Percentiles rank a stretch among this genome's conserved stretches.
These are phyloP conservation scores for Melangyna quadrimaculata DNA, from an alignment of 2,888 invertebrate genomes.

Conservation along the genomic window DNA sequence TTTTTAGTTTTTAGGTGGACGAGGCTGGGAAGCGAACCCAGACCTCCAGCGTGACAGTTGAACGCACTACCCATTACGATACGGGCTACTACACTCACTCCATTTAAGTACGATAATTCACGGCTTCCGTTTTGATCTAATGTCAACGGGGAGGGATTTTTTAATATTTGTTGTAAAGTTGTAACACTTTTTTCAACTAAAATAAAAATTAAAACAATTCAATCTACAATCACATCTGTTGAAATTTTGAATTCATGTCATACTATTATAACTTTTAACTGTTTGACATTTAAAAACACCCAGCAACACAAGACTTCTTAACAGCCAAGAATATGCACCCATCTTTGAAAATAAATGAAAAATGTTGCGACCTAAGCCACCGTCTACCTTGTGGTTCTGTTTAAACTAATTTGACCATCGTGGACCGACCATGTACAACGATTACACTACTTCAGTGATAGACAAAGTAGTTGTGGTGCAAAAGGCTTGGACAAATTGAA, in stretches of 20 bases:
- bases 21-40: no score
- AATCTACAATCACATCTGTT: not conserved
- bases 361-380: not conserved
- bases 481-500: not conserved
- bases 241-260: not conserved
- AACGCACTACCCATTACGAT: no score
- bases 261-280: constrained; percentile 18
- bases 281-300: constrained; percentile 8
- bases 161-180: constrained; percentile 3
- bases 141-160: not conserved
- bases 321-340: not conserved
- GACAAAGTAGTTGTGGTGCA: not conserved
- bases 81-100: no score
- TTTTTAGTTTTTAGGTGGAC: no score
- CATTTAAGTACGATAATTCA: not conserved
- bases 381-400: constrained; percentile 3
- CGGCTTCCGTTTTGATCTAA: not conserved
- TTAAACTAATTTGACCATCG: constrained; percentile 28
- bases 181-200: constrained; percentile 8
- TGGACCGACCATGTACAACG: not conserved
- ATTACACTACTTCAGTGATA: not conserved
- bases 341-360: constrained; percentile 19
- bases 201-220: constrained; percentile 6
- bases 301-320: not conserved
- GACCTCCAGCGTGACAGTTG: no score